Percentiles rank a stretch among this genome's conserved stretches.
These are phyloP conservation scores for Anableps anableps DNA, from an alignment of 2,797 vertebrate species.

Conservation along the genomic window DNA sequence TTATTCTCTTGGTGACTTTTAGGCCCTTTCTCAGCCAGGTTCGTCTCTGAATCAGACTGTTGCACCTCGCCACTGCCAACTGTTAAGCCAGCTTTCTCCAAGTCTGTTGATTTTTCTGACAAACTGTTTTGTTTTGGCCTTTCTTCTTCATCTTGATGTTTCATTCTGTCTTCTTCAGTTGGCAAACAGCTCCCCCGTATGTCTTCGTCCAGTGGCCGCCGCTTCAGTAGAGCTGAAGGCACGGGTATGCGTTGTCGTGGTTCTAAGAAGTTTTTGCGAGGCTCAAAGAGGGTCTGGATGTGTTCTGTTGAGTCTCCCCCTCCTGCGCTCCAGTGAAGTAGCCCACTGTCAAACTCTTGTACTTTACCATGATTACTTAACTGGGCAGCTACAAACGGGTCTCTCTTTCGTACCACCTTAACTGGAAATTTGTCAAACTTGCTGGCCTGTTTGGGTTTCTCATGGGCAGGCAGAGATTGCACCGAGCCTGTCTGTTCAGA, in stretches of 20 bases:
- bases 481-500: constrained; percentile 78
- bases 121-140: constrained; percentile 51
- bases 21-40: constrained; percentile 65
- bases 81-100: constrained; percentile 71
- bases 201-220: constrained; percentile 63
- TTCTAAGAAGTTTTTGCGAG: constrained; percentile 85
- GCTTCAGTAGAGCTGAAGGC: constrained; percentile 60
- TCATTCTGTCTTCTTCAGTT: constrained; percentile 76
- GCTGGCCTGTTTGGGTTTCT: constrained; percentile 90
- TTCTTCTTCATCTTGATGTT: constrained; percentile 68
- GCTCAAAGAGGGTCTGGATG: constrained; percentile 98
- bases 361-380: constrained; percentile 88
- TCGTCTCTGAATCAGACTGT: constrained; percentile 76
- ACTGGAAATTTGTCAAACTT: constrained; percentile 98
- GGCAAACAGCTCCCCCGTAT: constrained; percentile 57
- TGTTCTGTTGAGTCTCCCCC: constrained; percentile 98
- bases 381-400: constrained; percentile 90
- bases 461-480: constrained; percentile 78
- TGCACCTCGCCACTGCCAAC: constrained; percentile 74
- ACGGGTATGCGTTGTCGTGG: constrained; percentile 81
- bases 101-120: constrained; percentile 61
- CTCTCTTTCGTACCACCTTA: constrained; percentile 93
- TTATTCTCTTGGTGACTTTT: constrained; percentile 80
- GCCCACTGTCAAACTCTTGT: constrained; percentile 96
- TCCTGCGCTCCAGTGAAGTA: constrained; percentile 97